Evolutionary conservation across 2,797 vertebrate genomes (phyloP), one percentile per base, ranked within the genome.

Genomic region (Taenioides sp.): DNA sequence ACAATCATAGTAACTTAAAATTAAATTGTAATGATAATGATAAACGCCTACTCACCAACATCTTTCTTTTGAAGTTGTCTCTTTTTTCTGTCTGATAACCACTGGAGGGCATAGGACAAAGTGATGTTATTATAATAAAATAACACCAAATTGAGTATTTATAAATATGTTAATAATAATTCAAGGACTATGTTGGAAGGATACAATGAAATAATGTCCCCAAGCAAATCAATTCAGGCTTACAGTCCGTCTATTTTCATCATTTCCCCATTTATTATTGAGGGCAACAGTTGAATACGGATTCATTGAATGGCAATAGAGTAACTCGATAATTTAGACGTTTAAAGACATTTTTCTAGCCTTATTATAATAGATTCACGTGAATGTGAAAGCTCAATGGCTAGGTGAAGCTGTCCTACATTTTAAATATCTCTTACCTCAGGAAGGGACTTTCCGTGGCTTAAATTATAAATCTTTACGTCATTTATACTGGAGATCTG

Each of bases 41-140:
- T 4, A 37, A 20, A 62, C 16, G 5, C n/a, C 2, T 34, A 89
- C 97, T 95, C 84, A 99, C 97, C 97, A 1, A 94, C 95, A 97
- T 99, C 95, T 86, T 95, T 96, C 91, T 98, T 98, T 88, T 98
- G 97, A 3, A 99, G 81, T 7, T 95, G 95, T 81, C 98, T 94
- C 88, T 97, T 99, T 91, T 97, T 98, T 72, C 96, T 93, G 84
- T 98, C 97, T 0, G 98, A 97, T 62, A 99, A 89, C 98, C 98
- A 99, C 98, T 99, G 82, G 83, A 88, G 52, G 7, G 59, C 1
- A 9, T 31, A 10, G 11, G 16, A 27, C 2, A 23, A 22, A 27
- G 25, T 28, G 57, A 28, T 17, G 25, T 25, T 58, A 17, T 27
- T 22, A 47, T 16, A 47, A 47, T 47, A 47, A 27, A 17, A 58